These are phyloP conservation scores for Drosophila chauvacae DNA, from an alignment of 1,140 invertebrate genomes.

Conservation along the genomic window DNA sequence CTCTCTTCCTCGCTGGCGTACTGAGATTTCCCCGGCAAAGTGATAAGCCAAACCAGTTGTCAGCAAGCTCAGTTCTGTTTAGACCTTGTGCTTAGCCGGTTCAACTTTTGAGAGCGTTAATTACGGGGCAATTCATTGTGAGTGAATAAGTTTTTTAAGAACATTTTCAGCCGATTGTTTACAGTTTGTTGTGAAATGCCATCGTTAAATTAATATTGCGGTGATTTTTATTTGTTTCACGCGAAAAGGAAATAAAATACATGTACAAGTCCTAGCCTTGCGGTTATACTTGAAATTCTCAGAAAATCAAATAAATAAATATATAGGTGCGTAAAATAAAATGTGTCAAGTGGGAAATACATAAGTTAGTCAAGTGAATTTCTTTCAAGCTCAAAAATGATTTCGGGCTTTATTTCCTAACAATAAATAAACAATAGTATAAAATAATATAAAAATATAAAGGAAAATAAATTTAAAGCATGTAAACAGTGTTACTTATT, in stretches of 20 bases:
- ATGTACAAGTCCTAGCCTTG: neutral
- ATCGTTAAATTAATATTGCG: neutral
- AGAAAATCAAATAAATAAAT: neutral
- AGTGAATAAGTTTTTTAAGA: neutral
- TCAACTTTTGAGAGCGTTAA: slow-evolving; percentile 20
- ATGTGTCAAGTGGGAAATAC: neutral
- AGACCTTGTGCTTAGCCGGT: slow-evolving; percentile 45
- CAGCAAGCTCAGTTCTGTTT: slow-evolving; percentile 42
- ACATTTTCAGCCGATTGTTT: slow-evolving; percentile 4
- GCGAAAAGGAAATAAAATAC: slow-evolving; percentile 1
- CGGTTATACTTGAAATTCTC: neutral
- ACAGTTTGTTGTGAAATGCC: slow-evolving; percentile 5
- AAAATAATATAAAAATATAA: neutral
- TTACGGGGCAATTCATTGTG: neutral
- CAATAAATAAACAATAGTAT: neutral
- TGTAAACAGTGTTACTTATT: neutral
- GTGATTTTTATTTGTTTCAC: slow-evolving; percentile 4
- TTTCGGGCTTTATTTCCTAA: neutral
- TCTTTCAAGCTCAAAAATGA: too few species aligned
- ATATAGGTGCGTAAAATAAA: neutral
- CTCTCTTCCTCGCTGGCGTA: neutral
- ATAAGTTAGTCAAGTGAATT: neutral
- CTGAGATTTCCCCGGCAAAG: slow-evolving; percentile 7
- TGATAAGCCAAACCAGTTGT: slow-evolving; percentile 41
- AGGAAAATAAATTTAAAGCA: neutral